Evolutionary conservation across 2,113 vertebrate genomes (phyloP).

Genomic region (Osmerus mordax): DNA sequence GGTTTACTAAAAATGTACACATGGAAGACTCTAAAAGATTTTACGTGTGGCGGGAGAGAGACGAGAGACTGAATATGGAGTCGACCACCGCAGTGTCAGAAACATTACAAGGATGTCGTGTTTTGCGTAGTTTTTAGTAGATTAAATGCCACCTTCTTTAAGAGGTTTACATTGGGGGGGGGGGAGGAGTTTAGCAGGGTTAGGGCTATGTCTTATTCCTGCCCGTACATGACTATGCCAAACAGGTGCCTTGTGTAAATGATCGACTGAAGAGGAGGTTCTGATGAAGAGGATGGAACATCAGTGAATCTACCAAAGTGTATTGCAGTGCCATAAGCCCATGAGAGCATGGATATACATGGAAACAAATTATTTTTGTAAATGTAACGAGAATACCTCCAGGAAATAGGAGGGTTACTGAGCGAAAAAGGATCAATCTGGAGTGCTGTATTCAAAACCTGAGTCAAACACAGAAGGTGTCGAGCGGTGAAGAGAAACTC

Average conservation of each 20-base stretch:
- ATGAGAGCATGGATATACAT: slow-evolving; percentile 50
- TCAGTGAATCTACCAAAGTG: slow-evolving; percentile 63
- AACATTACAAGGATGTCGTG: slow-evolving; percentile 35
- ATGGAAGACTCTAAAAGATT: slow-evolving; percentile 43
- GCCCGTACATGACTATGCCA: slow-evolving; percentile 62
- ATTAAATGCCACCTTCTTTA: slow-evolving; percentile 49
- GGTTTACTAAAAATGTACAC: slow-evolving; percentile 67
- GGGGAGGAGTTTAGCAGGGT: slow-evolving; percentile 51
- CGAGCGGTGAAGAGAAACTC: slow-evolving; percentile 13
- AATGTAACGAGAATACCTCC: slow-evolving; percentile 19
- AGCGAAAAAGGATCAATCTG: slow-evolving; percentile 16
- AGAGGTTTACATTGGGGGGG: slow-evolving; percentile 53
- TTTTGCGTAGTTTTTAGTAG: slow-evolving; percentile 42
- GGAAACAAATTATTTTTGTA: slow-evolving; percentile 49
- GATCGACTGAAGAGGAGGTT: slow-evolving; percentile 56
- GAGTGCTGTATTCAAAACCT: slow-evolving; percentile 24
- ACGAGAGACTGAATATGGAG: slow-evolving; percentile 30
- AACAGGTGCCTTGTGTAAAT: slow-evolving; percentile 77
- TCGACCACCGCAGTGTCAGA: slow-evolving; percentile 28
- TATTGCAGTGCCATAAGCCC: slow-evolving; percentile 71
- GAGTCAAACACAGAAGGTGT: slow-evolving; percentile 13
- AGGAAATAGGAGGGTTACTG: slow-evolving; percentile 11
- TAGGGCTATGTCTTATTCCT: slow-evolving; percentile 51
- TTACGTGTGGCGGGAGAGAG: slow-evolving; percentile 36
- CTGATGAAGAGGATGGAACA: slow-evolving; percentile 56